Evolutionary conservation across 2,888 invertebrate species (phyloP), one percentile per base, ranked within the genome.

Genomic region (Cerastoderma edule): DNA sequence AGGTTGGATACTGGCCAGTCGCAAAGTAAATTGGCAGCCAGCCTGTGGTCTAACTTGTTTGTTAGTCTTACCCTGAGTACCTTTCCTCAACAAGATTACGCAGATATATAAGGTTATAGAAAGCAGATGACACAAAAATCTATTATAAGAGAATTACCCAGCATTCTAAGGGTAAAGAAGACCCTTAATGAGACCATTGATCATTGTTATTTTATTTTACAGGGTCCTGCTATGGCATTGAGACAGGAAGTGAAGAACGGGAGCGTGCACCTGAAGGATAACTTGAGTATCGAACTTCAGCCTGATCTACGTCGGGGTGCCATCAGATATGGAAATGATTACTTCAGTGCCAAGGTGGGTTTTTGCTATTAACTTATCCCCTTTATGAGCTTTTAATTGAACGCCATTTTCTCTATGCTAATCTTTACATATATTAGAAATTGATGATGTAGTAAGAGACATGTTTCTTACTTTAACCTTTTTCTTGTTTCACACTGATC

Each of bases 231-330:
- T 0, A 95, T 95, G 67, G 90, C 91, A 39, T 85, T 94, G 46
- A 81, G 90, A 78, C 96, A 97, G 87, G 95, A 96, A n/a, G 93
- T 98, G 3, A 94, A 95, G 85, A 95, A 95, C 71, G 97, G 96
- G 13, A 95, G 95, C 71, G 95, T 94, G 78, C 94, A 94, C 84
- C 93, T 98, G 10, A 98, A 97, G 93, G 98, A 98, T 90, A 95
- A 97, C 39, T 93, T 98, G 16, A 94, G 94, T 2, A 96, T 99
- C 75, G 96, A 96, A 93, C 93, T 98, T 48, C 97, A 98, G 86
- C 84, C 87, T n/a, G 98, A 98, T 90, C 95, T 97, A 94, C 94
- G 98, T 54, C 96, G 96, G 90, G 97, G 98, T 2, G 96, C 96
- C 92, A 96, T 98, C 0, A 94, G 96, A 74, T 95, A 98, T 76